Base-by-base conservation (phyloP, 2,113 vertebrate species). In the Mystacornis crossleyi region DNA sequence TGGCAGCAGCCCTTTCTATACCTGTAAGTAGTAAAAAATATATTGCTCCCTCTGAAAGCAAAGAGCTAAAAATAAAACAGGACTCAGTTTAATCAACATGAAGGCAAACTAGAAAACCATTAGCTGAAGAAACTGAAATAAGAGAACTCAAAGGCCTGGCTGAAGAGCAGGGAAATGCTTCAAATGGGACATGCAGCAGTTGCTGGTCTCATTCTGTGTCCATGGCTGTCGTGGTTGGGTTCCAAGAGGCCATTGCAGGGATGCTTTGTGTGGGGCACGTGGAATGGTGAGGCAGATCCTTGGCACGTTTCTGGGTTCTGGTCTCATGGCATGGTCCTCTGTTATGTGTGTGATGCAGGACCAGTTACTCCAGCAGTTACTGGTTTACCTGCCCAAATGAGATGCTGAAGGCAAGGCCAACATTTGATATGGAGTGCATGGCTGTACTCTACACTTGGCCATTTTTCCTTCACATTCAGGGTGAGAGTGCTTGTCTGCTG, bases 11-110 rank as follows among this genome's bases (percentile, higher is more conserved):
- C 47, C 14, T 51, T 84, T 62, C 55, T 74, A 31, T 94, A 91
- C 78, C 74, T 85, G 78, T 42, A 93, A 91, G 33, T 58, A 84
- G 51, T 71, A 84, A 96, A 92, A 96, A 62, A 26, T 54, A 70
- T 19, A 65, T 57, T 80, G 34, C 19, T 93, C 43, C 14, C 43
- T 73, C 91, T 85, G 66, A 71, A 95, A 57, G 53, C 14, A 47
- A 84, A 79, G 43, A 75, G 15, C 91, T 92, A 84, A 89, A 96
- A 89, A 89, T 85, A 93, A 87, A 71, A 42, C 24, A 53, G 12
- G 48, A 24, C 19, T 86, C 4, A 3, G n/a, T 86, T 92, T 70
- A 54, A 40, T 82, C 77, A 94, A 74, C 36, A 69, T 78, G 33
- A 78, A 86, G 51, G 38, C 55, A 73, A 90, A 91, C 70, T 8